Evolutionary conservation across 2,113 vertebrate genomes (phyloP).

Genomic region (Sus scrofa): T2T-Sscrofa CM000817.6:16096501-16097000

Average conservation of each 20-base stretch:
- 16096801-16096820: background rate
- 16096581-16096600: background rate
- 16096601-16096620: background rate
- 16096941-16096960: slow-evolving; percentile 46
- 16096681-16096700: background rate
- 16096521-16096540: background rate
- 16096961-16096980: slow-evolving; percentile 51
- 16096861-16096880: slow-evolving; percentile 8
- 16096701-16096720: background rate
- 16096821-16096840: background rate
- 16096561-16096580: background rate
- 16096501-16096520: background rate
- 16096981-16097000: background rate
- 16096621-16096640: background rate
- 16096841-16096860: background rate
- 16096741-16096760: background rate
- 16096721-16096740: slow-evolving; percentile 14
- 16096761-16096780: background rate
- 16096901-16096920: background rate
- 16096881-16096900: background rate
- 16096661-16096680: background rate
- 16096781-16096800: background rate
- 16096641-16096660: background rate
- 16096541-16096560: background rate
- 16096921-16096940: slow-evolving; percentile 45